Evolutionary conservation across 2,797 vertebrate species (phyloP).

Genomic region (Lagodon rhomboides): DNA sequence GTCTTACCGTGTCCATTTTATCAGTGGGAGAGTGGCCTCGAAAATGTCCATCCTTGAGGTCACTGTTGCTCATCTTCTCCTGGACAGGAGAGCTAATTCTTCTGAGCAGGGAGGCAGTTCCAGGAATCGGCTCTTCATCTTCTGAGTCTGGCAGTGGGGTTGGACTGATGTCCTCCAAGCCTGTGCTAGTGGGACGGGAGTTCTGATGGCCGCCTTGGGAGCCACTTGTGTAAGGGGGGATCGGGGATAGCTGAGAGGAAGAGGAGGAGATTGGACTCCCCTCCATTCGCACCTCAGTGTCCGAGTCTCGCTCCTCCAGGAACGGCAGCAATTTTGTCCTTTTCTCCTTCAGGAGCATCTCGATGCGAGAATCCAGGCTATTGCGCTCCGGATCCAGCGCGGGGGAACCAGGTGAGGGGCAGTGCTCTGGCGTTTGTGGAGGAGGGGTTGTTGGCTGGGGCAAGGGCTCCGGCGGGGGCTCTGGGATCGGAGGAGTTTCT

Average conservation of each 20-base stretch:
- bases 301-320: slow-evolving; percentile 93
- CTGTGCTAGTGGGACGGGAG: slow-evolving; percentile 93
- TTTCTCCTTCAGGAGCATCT: slow-evolving; percentile 98
- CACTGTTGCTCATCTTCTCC: slow-evolving; percentile 81
- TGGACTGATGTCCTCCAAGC: slow-evolving; percentile 97
- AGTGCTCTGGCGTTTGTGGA: slow-evolving; percentile 91
- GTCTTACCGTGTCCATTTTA: slow-evolving; percentile 93
- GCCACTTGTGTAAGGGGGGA: slow-evolving; percentile 87
- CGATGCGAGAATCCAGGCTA: slow-evolving; percentile 97
- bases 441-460: slow-evolving; percentile 84
- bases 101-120: slow-evolving; percentile 83
- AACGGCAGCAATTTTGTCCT: slow-evolving; percentile 95
- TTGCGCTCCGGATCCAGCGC: slow-evolving; percentile 91
- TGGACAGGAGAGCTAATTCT: slow-evolving; percentile 82
- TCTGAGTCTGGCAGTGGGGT: slow-evolving; percentile 97
- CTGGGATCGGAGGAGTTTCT: slow-evolving; percentile 90
- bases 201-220: slow-evolving; percentile 87
- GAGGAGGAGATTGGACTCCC: slow-evolving; percentile 98
- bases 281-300: slow-evolving; percentile 95
- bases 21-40: slow-evolving; percentile 88
- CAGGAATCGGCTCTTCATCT: slow-evolving; percentile 88
- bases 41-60: slow-evolving; percentile 86
- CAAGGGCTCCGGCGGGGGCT: slow-evolving; percentile 78
- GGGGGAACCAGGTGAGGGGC: slow-evolving; percentile 92
- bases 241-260: slow-evolving; percentile 96